Evolutionary conservation across 2,888 invertebrate species (phyloP).

Genomic region (Coelopa pilipes): DNA sequence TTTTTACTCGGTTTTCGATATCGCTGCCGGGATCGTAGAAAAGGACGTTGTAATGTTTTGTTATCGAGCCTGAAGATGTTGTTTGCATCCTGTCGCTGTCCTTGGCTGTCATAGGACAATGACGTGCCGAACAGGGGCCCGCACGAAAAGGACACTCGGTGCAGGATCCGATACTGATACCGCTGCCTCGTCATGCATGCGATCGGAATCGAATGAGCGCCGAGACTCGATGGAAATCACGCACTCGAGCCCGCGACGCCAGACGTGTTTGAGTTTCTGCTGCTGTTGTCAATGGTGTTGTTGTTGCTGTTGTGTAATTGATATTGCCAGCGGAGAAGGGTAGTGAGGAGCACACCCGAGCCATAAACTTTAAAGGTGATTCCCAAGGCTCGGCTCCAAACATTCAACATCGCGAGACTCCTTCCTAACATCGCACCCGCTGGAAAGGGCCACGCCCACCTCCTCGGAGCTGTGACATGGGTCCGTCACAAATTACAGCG

Average conservation of each 20-base stretch:
- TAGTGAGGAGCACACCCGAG: too few relatives aligned
- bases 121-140: slow-evolving; percentile 19
- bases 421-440: too few relatives aligned
- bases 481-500: too few relatives aligned
- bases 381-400: too few relatives aligned
- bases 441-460: too few relatives aligned
- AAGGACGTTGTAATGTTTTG: slow-evolving; percentile 20
- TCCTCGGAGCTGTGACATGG: too few relatives aligned
- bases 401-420: too few relatives aligned
- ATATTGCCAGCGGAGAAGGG: too few relatives aligned
- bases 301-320: too few relatives aligned
- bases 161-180: too few relatives aligned
- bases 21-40: neutral
- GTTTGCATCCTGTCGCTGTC: slow-evolving; percentile 40
- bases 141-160: slow-evolving; percentile 2
- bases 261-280: slow-evolving; percentile 18
- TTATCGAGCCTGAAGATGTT: slow-evolving; percentile 38
- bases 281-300: too few relatives aligned
- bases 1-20: neutral
- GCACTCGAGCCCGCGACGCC: slow-evolving; percentile 17
- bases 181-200: neutral
- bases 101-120: slow-evolving; percentile 30
- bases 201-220: neutral
- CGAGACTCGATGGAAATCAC: slow-evolving; percentile 31
- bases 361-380: too few relatives aligned